phyloP scores from a whole-genome alignment of 2,888 invertebrate genomes.

The Cheilosia soror region DNA sequence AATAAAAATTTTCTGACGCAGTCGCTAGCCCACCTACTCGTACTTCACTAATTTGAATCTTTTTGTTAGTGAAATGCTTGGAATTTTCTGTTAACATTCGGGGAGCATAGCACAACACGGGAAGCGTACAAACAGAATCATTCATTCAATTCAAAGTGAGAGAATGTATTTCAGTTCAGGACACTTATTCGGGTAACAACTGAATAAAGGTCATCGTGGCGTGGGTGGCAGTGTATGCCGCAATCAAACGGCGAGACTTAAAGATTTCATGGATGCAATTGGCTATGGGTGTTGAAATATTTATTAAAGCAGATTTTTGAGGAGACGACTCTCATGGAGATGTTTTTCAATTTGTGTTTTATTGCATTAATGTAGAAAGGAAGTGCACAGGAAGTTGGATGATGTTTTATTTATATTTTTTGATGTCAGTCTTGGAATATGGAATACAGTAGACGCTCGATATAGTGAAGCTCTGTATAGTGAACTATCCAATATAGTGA shows the following conservation, averaged over 20 bases:
- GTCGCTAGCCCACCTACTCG: not conserved
- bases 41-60: not conserved
- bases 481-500: too few relatives aligned
- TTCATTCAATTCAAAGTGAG: constrained; percentile 19
- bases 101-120: not conserved
- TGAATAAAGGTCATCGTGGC: constrained; percentile 9
- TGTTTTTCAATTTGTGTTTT: not conserved
- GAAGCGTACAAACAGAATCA: constrained; percentile 4
- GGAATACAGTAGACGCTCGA: too few relatives aligned
- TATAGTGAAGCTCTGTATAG: too few relatives aligned
- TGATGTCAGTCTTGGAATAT: not conserved
- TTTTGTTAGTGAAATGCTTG: constrained; percentile 3
- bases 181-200: not conserved
- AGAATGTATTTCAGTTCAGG: constrained; percentile 14
- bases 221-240: constrained; percentile 10
- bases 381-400: constrained; percentile 15
- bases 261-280: constrained; percentile 34
- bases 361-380: constrained; percentile 21
- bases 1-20: constrained; percentile 6
- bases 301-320: constrained; percentile 33
- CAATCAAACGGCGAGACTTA: constrained; percentile 13
- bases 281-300: constrained; percentile 51
- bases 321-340: not conserved
- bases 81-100: not conserved
- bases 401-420: not conserved